A percentile compares a stretch with the other conserved stretches of the same genome.
phyloP scores from a whole-genome alignment of 1,140 invertebrate species.

The Metaphire vulgaris region DNA sequence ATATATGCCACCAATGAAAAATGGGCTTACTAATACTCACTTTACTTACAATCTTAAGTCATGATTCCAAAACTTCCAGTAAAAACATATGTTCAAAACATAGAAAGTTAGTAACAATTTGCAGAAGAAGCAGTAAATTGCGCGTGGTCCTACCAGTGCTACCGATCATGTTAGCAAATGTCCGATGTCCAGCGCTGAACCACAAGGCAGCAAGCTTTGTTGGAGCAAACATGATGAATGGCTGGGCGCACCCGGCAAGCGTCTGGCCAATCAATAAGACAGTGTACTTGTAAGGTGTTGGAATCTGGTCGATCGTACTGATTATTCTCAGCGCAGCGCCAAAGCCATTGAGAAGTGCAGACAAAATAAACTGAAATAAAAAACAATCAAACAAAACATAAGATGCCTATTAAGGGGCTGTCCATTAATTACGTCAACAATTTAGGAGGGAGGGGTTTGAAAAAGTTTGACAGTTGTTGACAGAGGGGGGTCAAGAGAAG shows the following conservation, averaged over 20 bases:
- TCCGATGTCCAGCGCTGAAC: conserved; percentile 51
- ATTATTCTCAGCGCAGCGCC: conserved; percentile 50
- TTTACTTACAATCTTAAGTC: too few species aligned
- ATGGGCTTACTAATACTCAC: too few species aligned
- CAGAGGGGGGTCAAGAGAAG: too few species aligned
- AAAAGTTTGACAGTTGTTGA: too few species aligned
- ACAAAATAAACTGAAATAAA: conserved; percentile 49
- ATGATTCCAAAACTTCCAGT: too few species aligned
- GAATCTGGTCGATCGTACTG: conserved; percentile 40
- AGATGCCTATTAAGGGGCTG: too few species aligned
- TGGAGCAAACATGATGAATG: conserved; percentile 53
- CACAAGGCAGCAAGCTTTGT: conserved; percentile 54
- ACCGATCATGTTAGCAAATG: conserved; percentile 49
- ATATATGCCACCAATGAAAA: too few species aligned
- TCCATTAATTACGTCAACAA: too few species aligned
- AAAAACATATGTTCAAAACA: too few species aligned
- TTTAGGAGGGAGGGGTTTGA: too few species aligned
- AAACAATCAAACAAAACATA: not conserved
- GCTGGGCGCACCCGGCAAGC: conserved; percentile 51
- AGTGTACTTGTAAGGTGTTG: conserved; percentile 30
- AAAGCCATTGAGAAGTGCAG: conserved; percentile 52
- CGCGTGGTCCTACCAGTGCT: conserved; percentile 45
- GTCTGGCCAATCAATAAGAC: conserved; percentile 46
- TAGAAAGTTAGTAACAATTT: too few species aligned
- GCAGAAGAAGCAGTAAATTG: too few species aligned